These are phyloP conservation scores for Drosophila ficusphila DNA, from an alignment of 1,140 invertebrate species.

Conservation along the genomic window DNA sequence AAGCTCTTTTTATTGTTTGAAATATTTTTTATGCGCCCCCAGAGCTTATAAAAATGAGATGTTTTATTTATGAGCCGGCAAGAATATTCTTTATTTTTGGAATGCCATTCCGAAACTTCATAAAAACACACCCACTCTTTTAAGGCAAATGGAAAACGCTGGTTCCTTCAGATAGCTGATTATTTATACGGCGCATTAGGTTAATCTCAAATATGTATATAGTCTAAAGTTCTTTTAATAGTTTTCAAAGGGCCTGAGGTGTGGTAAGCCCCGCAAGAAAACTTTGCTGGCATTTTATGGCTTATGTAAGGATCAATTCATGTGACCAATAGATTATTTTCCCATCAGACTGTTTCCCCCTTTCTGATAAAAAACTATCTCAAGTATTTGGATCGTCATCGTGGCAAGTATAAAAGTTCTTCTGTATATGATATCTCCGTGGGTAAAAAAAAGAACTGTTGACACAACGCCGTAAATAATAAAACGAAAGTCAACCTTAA, in stretches of 20 bases:
- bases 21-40: constrained; percentile 41
- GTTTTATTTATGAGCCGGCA: constrained; percentile 67
- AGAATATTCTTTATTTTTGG: constrained; percentile 45
- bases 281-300: neutral
- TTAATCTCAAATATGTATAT: constrained; percentile 29
- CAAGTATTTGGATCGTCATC: neutral
- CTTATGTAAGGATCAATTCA: neutral
- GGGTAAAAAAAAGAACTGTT: constrained; percentile 38
- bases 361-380: neutral
- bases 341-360: neutral
- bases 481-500: constrained; percentile 54
- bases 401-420: neutral
- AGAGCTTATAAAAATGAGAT: constrained; percentile 28
- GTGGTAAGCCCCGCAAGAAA: neutral
- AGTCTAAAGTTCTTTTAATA: constrained; percentile 35
- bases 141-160: constrained; percentile 33
- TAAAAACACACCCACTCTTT: constrained; percentile 64
- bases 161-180: constrained; percentile 40
- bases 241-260: constrained; percentile 30
- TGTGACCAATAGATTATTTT: constrained; percentile 1
- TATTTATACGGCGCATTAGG: constrained; percentile 71
- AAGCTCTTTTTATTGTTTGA: constrained; percentile 41
- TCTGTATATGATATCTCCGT: constrained; percentile 12
- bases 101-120: constrained; percentile 52
- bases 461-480: constrained; percentile 62